Percentiles rank a stretch among this genome's conserved stretches.
These are phyloP conservation scores for Sebastes alutus DNA, from an alignment of 2,797 vertebrate genomes.

Conservation along the genomic window DNA sequence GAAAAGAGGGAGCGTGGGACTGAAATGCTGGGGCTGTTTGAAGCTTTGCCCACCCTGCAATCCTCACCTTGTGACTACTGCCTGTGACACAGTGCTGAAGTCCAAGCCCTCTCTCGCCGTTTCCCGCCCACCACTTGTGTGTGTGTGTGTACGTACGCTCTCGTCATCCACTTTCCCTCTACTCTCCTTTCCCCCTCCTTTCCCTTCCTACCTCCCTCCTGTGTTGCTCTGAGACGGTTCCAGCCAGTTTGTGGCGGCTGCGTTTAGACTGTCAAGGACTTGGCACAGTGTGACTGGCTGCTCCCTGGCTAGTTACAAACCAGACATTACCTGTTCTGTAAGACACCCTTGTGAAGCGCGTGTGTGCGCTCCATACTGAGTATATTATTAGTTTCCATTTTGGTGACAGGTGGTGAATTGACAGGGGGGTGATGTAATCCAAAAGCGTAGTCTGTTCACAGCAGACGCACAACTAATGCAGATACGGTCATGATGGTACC, in stretches of 20 bases:
- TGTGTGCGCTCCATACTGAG: background rate
- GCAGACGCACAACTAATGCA: background rate
- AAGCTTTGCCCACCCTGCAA: slow-evolving; percentile 75
- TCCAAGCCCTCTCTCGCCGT: slow-evolving; percentile 53
- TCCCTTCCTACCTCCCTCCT: background rate
- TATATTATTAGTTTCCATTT: slow-evolving; percentile 56
- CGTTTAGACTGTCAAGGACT: slow-evolving; percentile 64
- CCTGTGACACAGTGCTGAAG: slow-evolving; percentile 72
- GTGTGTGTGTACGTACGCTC: slow-evolving; percentile 26
- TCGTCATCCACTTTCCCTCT: slow-evolving; percentile 21
- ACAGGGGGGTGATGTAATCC: slow-evolving; percentile 30
- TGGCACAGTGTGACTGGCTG: slow-evolving; percentile 51
- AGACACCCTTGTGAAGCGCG: slow-evolving; percentile 30
- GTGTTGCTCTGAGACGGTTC: slow-evolving; percentile 64
- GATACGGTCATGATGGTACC: background rate
- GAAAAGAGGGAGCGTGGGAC: slow-evolving; percentile 70
- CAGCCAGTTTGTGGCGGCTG: slow-evolving; percentile 75
- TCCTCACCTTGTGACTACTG: slow-evolving; percentile 79
- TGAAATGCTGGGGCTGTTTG: slow-evolving; percentile 65
- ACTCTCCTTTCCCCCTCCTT: background rate
- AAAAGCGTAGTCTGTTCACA: slow-evolving; percentile 19
- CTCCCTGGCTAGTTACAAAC: slow-evolving; percentile 48
- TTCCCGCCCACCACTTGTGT: slow-evolving; percentile 42
- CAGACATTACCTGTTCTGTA: slow-evolving; percentile 68
- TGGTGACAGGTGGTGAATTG: slow-evolving; percentile 30